phyloP scores from a whole-genome alignment of 2,797 vertebrate genomes.

The Cirrhinus mrigala region DNA sequence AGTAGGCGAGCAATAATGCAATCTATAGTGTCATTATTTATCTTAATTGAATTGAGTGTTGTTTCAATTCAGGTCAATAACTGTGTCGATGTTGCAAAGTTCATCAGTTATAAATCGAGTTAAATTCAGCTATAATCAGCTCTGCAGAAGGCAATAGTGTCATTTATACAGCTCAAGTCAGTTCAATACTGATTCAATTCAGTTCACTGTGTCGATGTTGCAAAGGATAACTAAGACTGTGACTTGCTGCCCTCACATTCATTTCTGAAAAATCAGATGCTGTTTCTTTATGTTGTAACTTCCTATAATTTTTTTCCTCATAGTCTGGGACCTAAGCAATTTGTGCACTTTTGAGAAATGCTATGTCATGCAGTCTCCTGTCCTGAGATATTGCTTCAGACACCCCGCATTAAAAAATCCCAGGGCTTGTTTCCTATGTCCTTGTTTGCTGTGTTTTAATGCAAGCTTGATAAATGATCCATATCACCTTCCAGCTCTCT shows the following conservation, averaged over 20 bases:
- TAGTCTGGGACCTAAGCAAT: neutral
- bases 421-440: slow-evolving; percentile 41
- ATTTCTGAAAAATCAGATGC: neutral
- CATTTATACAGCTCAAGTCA: slow-evolving; percentile 3
- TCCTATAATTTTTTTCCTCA: neutral
- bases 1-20: neutral
- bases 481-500: slow-evolving; percentile 49
- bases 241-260: neutral
- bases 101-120: neutral
- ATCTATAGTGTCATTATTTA: neutral
- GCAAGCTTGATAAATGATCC: slow-evolving; percentile 50
- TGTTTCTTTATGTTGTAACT: neutral
- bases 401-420: slow-evolving; percentile 1
- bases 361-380: slow-evolving; percentile 10
- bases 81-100: neutral
- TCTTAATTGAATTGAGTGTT: neutral
- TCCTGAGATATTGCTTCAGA: slow-evolving; percentile 38
- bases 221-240: neutral
- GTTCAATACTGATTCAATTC: neutral
- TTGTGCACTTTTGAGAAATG: slow-evolving; percentile 24
- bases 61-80: neutral
- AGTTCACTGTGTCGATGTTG: neutral
- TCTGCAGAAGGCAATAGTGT: neutral
- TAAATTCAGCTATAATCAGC: neutral
- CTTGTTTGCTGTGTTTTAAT: slow-evolving; percentile 50